These are phyloP conservation scores for Cryptocephalus primarius DNA, from an alignment of 2,888 invertebrate species.

Conservation along the genomic window DNA sequence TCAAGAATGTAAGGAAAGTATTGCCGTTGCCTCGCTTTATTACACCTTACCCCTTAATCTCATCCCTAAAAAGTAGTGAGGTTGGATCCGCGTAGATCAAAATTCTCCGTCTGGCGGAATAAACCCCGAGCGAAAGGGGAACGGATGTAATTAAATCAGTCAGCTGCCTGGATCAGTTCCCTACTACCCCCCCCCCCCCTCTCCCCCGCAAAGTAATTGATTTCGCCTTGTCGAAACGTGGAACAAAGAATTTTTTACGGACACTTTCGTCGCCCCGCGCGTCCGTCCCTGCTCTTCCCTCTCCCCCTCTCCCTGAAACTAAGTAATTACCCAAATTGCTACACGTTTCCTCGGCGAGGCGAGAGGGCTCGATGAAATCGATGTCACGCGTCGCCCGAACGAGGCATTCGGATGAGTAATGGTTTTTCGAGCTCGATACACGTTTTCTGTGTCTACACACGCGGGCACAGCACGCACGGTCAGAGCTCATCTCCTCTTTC, in stretches of 20 bases:
- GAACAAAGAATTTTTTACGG: background rate
- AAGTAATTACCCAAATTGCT: constrained; percentile 2
- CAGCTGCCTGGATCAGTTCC: no score
- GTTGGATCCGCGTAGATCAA: no score
- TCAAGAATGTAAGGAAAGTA: no score
- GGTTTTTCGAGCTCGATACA: background rate
- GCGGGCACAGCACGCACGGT: no score
- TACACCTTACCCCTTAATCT: no score
- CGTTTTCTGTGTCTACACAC: background rate
- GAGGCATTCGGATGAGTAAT: constrained; percentile 1
- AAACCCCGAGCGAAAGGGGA: no score
- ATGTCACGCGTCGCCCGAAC: constrained; percentile 2
- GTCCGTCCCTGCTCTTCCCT: background rate
- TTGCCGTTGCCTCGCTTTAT: no score
- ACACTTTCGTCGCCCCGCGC: background rate
- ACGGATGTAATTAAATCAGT: no score
- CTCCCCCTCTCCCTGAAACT: no score
- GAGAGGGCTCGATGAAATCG: constrained; percentile 1
- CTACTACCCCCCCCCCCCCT: background rate
- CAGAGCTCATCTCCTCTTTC: no score
- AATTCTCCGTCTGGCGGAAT: no score
- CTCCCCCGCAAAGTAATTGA: background rate
- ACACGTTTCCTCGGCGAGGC: constrained; percentile 1
- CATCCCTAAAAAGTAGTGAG: no score
- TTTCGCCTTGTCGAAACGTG: background rate